Percentiles rank a stretch among this genome's conserved stretches.
Evolutionary conservation across 2,797 vertebrate genomes (phyloP).

Genomic region (Threskiornis aethiopicus): DNA sequence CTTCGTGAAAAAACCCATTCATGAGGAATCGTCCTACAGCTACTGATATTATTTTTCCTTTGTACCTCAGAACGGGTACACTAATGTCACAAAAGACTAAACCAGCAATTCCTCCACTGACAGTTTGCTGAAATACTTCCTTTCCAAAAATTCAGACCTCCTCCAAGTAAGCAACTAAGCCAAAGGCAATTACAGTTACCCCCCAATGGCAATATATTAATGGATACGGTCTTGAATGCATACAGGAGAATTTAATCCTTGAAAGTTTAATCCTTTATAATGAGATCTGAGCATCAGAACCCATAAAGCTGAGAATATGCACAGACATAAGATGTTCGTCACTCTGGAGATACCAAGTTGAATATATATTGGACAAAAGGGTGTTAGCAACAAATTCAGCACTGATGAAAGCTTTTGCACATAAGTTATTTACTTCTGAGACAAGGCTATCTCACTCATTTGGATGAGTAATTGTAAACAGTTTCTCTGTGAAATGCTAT

Average conservation of each 20-base stretch:
- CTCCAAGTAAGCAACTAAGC: neutral
- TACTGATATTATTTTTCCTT: neutral
- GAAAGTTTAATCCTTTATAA: neutral
- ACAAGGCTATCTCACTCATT: neutral
- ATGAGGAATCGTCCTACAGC: neutral
- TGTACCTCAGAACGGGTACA: neutral
- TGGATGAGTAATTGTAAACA: conserved; percentile 18
- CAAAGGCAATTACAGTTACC: neutral
- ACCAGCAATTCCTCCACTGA: neutral
- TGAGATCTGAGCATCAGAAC: neutral
- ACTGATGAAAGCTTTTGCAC: neutral
- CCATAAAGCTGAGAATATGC: neutral
- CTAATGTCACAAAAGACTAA: neutral
- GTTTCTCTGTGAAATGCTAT: neutral
- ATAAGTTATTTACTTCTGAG: neutral
- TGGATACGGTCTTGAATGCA: neutral
- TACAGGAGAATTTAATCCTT: neutral
- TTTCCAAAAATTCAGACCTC: neutral
- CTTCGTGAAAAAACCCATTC: neutral
- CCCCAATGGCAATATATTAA: neutral
- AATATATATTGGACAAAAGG: conserved; percentile 9
- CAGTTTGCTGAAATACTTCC: neutral
- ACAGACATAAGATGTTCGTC: neutral
- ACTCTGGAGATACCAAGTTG: neutral
- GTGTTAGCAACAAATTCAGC: neutral